Conservation (phyloP, 2,113 vertebrate species). For the Scalopus aquaticus region DNA sequence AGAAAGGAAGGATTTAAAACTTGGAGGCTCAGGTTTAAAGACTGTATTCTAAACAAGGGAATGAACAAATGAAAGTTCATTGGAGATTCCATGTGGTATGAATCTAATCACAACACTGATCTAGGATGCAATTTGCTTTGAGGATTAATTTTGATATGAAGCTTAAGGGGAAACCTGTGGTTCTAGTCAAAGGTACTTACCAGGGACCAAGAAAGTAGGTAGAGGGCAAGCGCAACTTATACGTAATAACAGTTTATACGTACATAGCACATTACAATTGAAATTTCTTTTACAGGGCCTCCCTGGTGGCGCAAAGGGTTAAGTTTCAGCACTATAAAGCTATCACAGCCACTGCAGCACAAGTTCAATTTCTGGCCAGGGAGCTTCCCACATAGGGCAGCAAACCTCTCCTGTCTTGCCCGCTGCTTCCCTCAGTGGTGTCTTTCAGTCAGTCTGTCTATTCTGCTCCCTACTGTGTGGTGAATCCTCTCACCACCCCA, state of each 20-base stretch:
- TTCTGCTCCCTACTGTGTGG: too few species aligned
- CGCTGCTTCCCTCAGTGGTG: too few species aligned
- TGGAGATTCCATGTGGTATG: neutral
- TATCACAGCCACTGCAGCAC: too few species aligned
- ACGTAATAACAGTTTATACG: neutral
- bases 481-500: too few species aligned
- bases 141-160: constrained; percentile 31
- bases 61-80: neutral
- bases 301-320: neutral
- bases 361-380: too few species aligned
- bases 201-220: neutral
- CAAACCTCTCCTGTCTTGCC: too few species aligned
- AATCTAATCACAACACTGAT: constrained; percentile 16
- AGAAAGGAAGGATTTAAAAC: constrained; percentile 36
- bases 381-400: too few species aligned
- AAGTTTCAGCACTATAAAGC: too few species aligned
- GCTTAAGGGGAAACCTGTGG: neutral
- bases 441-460: too few species aligned
- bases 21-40: neutral
- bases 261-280: neutral
- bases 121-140: neutral
- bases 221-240: neutral
- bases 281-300: neutral
- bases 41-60: neutral
- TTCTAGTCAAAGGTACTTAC: constrained; percentile 25